Base-by-base conservation (phyloP, 2,797 vertebrate species). In the Sebastolobus alascanus region DNA sequence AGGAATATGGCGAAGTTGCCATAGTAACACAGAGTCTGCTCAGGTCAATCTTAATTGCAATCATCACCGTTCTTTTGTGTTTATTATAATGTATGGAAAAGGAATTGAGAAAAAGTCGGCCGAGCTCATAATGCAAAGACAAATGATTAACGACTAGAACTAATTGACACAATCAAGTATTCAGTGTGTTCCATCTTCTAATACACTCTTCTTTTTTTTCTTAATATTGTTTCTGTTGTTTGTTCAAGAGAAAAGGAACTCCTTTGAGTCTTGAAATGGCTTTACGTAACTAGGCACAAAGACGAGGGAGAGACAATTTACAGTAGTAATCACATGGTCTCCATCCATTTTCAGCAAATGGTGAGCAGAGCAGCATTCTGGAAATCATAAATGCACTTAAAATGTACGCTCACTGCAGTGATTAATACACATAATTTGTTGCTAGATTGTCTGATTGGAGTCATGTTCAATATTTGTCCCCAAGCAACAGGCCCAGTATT, bases 391-490 rank as follows among this genome's bases (percentile, higher is more conserved):
- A 37, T 55, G 56, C 14, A 20, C 14, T 20, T 55, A 16, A 58
- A 37, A 25, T 67, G n/a, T 33, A 25, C 5, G 63, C 1, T 27
- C 1, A 9, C 64, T 66, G 31, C 33, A 25, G 2, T 31, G 43
- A 79, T 54, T 68, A 54, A 56, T 40, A 63, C 12, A 18, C 7
- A 29, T 5, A 7, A 29, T 73, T 64, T 35, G 35, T 27, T 3
- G 12, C 29, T 8, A n/a, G 22, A 54, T 80, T 75, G 64, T 50
- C 8, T 50, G 46, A 50, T 46, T 55, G 37, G 37, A 77, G 67
- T 69, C 50, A 22, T 68, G 33, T 65, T 68, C 37, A 18, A 38
- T 68, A 31, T 72, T 75, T 71, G 70, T 80, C 69, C 56, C 50
- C 18, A n/a, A 82, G 60, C 46, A 72, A 68, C 50, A 52, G 52